phyloP scores from a whole-genome alignment of 1,140 invertebrate genomes.

The Microplitis demolitor region DNA sequence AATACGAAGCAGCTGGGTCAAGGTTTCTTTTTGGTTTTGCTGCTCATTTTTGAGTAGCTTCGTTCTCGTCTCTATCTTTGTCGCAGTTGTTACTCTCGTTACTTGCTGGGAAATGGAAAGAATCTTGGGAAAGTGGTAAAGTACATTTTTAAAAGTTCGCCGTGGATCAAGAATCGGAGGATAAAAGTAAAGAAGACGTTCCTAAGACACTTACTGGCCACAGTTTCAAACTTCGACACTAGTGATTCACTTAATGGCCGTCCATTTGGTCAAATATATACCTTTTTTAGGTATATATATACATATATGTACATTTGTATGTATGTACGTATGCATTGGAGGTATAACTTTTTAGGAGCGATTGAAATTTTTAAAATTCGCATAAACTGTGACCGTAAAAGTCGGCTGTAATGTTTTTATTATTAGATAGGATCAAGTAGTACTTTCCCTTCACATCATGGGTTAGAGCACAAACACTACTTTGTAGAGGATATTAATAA shows the following conservation, averaged over 20 bases:
- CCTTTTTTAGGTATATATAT: neutral
- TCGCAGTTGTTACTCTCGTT: neutral
- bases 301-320: neutral
- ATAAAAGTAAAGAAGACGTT: conserved; percentile 11
- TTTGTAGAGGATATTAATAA: too few species aligned
- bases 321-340: neutral
- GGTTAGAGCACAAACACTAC: too few species aligned
- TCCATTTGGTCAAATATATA: neutral
- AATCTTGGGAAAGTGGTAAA: conserved; percentile 4
- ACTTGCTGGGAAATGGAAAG: neutral
- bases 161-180: neutral
- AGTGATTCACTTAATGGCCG: conserved; percentile 15
- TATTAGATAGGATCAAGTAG: too few species aligned
- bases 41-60: conserved; percentile 1
- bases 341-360: neutral
- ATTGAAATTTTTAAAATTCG: conserved; percentile 7
- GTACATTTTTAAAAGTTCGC: conserved; percentile 16
- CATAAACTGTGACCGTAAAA: neutral
- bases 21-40: conserved; percentile 9
- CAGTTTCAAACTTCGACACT: conserved; percentile 4
- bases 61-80: too few species aligned
- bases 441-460: too few species aligned
- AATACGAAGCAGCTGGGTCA: neutral
- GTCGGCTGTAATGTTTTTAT: too few species aligned
- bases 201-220: conserved; percentile 9